A percentile compares a stretch with the other conserved stretches of the same genome.
Evolutionary conservation across 2,888 invertebrate genomes (phyloP).

Genomic region (Nephrotoma appendiculata): DNA sequence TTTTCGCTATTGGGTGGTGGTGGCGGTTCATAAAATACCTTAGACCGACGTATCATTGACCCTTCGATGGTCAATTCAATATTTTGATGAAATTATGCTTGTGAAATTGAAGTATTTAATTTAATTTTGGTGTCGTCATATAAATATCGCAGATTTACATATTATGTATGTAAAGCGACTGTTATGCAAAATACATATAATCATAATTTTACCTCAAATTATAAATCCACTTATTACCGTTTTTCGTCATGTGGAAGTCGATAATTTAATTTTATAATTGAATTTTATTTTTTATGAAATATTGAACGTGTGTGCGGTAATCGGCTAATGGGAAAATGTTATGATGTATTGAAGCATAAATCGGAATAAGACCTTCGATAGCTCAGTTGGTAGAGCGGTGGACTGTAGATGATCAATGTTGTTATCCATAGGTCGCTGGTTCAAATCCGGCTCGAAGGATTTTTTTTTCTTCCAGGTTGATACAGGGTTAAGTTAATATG

Average conservation of each 20-base stretch:
- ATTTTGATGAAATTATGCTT: not conserved
- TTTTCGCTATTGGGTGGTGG: not conserved
- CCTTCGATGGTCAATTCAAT: not conserved
- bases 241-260: not conserved
- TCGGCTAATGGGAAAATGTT: not conserved
- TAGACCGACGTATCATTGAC: not conserved
- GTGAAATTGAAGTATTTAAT: not conserved
- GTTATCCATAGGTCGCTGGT: constrained; percentile 51
- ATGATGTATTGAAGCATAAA: not conserved
- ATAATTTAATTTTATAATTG: not conserved
- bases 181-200: not conserved
- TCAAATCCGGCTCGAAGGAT: constrained; percentile 53
- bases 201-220: not conserved
- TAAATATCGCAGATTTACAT: no score
- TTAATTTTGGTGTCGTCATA: not conserved
- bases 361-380: constrained; percentile 17
- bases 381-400: constrained; percentile 24
- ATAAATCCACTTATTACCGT: not conserved
- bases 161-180: not conserved
- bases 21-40: not conserved
- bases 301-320: no score
- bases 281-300: not conserved
- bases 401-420: constrained; percentile 17
- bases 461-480: no score
- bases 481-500: no score